Conservation (phyloP, 2,888 invertebrate genomes). For the Drosophila birchii region DNA sequence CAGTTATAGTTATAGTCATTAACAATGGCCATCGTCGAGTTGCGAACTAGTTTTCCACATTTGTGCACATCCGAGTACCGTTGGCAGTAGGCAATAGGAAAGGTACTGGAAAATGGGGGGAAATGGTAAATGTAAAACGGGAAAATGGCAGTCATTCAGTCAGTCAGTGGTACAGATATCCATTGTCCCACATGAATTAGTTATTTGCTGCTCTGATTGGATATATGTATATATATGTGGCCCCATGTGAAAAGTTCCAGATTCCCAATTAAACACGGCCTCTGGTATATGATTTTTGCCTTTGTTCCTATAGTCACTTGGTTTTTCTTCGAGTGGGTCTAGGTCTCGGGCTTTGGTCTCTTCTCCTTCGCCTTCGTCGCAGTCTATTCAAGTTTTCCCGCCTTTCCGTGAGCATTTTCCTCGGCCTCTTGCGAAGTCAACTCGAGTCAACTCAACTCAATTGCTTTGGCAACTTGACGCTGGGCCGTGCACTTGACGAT, state of each 20-base stretch:
- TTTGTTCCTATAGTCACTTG: slow-evolving; percentile 17
- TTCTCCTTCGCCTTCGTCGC: neutral
- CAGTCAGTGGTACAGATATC: slow-evolving; percentile 34
- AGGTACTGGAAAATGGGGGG: neutral
- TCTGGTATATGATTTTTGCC: slow-evolving; percentile 35
- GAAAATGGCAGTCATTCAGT: slow-evolving; percentile 21
- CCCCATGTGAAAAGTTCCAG: slow-evolving; percentile 57
- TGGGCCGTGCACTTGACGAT: slow-evolving; percentile 62
- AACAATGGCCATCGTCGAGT: slow-evolving; percentile 24
- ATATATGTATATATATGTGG: slow-evolving; percentile 29
- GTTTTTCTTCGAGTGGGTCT: slow-evolving; percentile 32
- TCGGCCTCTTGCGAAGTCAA: slow-evolving; percentile 17
- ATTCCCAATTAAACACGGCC: slow-evolving; percentile 61
- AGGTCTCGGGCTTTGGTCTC: slow-evolving; percentile 1
- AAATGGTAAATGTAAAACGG: slow-evolving; percentile 4
- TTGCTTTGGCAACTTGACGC: slow-evolving; percentile 69
- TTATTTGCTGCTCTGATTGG: slow-evolving; percentile 59
- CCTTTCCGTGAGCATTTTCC: neutral
- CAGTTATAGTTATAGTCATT: slow-evolving; percentile 4
- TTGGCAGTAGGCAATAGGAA: slow-evolving; percentile 2
- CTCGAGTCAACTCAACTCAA: slow-evolving; percentile 56
- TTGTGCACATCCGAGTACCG: slow-evolving; percentile 23
- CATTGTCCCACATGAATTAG: slow-evolving; percentile 73
- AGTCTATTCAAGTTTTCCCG: slow-evolving; percentile 22
- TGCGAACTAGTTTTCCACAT: slow-evolving; percentile 36